Conservation (phyloP, 2,113 vertebrate genomes). For the Colistium nudipinnis region DNA sequence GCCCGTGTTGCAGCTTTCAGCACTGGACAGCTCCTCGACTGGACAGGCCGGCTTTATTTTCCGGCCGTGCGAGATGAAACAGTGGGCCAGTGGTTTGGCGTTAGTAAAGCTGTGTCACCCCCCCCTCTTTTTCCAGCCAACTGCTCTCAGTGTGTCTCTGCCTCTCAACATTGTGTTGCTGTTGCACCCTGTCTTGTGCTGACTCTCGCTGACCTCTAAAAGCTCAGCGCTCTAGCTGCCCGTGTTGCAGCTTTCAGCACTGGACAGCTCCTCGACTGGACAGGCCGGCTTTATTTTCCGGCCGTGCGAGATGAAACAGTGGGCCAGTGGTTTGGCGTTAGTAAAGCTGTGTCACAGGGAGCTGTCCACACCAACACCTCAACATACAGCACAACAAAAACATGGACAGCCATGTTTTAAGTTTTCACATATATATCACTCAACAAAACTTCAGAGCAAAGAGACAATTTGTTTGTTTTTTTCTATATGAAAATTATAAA, state of each 20-base stretch:
- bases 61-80: conserved; percentile 9
- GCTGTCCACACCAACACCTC: neutral
- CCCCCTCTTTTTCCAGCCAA: conserved; percentile 24
- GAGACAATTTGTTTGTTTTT: neutral
- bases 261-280: conserved; percentile 62
- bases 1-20: conserved; percentile 61
- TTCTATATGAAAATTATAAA: too few species aligned
- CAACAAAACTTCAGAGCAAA: neutral
- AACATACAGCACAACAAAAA: neutral
- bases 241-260: conserved; percentile 65
- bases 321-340: neutral
- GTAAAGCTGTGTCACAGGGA: conserved; percentile 14
- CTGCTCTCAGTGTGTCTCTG: conserved; percentile 46
- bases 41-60: conserved; percentile 32
- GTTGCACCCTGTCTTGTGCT: conserved; percentile 49
- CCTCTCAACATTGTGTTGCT: conserved; percentile 50
- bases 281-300: conserved; percentile 28
- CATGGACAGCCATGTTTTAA: too few species aligned
- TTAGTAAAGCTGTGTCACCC: conserved; percentile 4
- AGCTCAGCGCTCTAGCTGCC: conserved; percentile 20
- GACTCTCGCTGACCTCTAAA: conserved; percentile 62
- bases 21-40: conserved; percentile 65
- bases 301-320: conserved; percentile 1
- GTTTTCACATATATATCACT: too few species aligned
- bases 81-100: neutral